These are phyloP conservation scores for Littorina saxatilis DNA, from an alignment of 1,140 invertebrate genomes.

Conservation along the genomic window DNA sequence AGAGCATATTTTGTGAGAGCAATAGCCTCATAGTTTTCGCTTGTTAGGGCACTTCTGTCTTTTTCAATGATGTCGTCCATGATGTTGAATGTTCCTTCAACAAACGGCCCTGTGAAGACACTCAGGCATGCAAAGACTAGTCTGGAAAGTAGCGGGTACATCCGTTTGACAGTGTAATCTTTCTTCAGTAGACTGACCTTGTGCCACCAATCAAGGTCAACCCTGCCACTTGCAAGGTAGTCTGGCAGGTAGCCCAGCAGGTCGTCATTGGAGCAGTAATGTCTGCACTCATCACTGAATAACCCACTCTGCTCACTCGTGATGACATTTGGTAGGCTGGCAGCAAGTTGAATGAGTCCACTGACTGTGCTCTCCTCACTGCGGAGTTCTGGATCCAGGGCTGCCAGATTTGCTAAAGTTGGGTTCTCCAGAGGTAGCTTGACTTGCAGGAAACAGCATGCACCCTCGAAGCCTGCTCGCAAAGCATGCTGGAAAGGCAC, in stretches of 20 bases:
- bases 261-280: background rate
- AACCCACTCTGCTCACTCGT: background rate
- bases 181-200: background rate
- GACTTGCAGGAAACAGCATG: background rate
- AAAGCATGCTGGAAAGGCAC: background rate
- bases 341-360: background rate
- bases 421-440: background rate
- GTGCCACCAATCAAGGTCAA: background rate
- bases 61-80: conserved; percentile 38
- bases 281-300: background rate
- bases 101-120: conserved; percentile 30
- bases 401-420: background rate
- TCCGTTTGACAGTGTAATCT: too few relatives aligned
- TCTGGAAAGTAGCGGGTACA: too few relatives aligned
- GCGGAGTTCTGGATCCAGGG: background rate
- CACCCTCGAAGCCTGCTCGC: background rate
- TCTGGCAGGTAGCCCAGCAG: background rate
- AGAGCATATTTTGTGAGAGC: conserved; percentile 26
- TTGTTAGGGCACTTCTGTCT: conserved; percentile 31
- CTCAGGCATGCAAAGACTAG: background rate
- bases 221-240: background rate
- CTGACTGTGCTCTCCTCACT: background rate
- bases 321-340: conserved; percentile 4
- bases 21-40: conserved; percentile 40
- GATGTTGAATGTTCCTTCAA: conserved; percentile 38